Evolutionary conservation across 1,140 invertebrate genomes (phyloP).

Genomic region (Hyles euphorbiae): DNA sequence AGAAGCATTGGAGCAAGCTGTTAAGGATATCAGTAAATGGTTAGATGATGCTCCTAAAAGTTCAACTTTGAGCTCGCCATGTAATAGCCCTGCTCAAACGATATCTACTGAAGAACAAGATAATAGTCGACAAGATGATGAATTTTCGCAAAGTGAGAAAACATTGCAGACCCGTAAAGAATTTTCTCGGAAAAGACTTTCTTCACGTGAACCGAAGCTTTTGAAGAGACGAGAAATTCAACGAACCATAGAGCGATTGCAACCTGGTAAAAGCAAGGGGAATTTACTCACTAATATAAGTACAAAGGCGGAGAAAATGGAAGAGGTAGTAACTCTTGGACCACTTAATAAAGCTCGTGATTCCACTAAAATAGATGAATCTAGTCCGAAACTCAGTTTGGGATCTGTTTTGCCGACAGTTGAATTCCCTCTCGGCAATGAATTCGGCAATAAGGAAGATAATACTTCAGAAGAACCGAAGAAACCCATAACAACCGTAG

Average conservation of each 20-base stretch:
- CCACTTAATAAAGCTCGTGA: conserved; percentile 73
- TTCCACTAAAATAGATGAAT: conserved; percentile 76
- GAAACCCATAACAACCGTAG: conserved; percentile 25
- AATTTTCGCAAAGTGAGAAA: conserved; percentile 55
- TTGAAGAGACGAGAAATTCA: conserved; percentile 83
- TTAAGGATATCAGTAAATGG: conserved; percentile 93
- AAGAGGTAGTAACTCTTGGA: conserved; percentile 67
- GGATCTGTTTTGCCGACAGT: conserved; percentile 85
- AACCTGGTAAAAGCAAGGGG: conserved; percentile 90
- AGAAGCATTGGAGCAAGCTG: conserved; percentile 88
- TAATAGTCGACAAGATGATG: conserved; percentile 61
- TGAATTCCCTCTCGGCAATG: conserved; percentile 77
- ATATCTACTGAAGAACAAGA: conserved; percentile 61
- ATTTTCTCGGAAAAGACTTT: conserved; percentile 61
- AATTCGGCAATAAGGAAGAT: conserved; percentile 74
- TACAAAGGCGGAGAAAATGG: conserved; percentile 66
- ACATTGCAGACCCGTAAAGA: conserved; percentile 49
- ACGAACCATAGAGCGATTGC: conserved; percentile 86
- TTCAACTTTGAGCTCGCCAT: conserved; percentile 84
- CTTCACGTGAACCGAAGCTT: conserved; percentile 59
- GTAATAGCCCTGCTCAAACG: conserved; percentile 56
- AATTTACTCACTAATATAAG: conserved; percentile 81
- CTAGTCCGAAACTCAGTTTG: conserved; percentile 86
- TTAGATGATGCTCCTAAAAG: conserved; percentile 87
- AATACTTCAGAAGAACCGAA: conserved; percentile 39